phyloP scores from a whole-genome alignment of 2,888 invertebrate genomes.

The Lasioglossum vierecki region DNA sequence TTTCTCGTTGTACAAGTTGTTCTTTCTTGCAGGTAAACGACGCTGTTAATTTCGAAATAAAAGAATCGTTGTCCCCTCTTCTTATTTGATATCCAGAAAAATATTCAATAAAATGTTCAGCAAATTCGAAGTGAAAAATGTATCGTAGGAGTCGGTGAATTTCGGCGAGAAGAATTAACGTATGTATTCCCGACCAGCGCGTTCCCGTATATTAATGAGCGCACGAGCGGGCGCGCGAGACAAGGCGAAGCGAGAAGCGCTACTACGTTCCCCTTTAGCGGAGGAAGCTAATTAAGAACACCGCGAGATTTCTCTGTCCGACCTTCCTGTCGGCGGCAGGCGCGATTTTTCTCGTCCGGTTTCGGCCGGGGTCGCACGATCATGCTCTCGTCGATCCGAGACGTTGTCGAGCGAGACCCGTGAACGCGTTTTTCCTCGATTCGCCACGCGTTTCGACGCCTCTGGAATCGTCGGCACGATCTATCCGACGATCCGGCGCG shows the following conservation, averaged over 20 bases:
- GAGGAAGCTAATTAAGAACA: conserved; percentile 72
- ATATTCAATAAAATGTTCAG: background rate
- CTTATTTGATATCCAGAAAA: too few species aligned
- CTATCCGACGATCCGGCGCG: conserved; percentile 13
- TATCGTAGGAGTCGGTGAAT: background rate
- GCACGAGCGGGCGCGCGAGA: conserved; percentile 46
- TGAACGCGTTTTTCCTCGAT: conserved; percentile 12
- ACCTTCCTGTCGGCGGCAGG: conserved; percentile 48
- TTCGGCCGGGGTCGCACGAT: conserved; percentile 23
- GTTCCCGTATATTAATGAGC: conserved; percentile 69
- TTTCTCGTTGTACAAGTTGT: too few species aligned
- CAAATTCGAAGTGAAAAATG: too few species aligned
- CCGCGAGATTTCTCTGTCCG: conserved; percentile 52
- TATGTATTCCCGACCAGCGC: conserved; percentile 56
- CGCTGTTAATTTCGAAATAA: too few species aligned
- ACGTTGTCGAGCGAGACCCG: background rate
- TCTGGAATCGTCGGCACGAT: conserved; percentile 2
- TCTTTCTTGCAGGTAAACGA: too few species aligned
- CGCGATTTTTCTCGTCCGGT: conserved; percentile 47
- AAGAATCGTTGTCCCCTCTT: too few species aligned
- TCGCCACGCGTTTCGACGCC: conserved; percentile 13
- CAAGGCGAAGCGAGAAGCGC: conserved; percentile 59
- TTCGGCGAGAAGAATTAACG: conserved; percentile 35
- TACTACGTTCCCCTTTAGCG: conserved; percentile 63
- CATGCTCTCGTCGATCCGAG: background rate